Base-by-base conservation (phyloP, 1,140 invertebrate genomes). In the Drosophila asahinai region DNA sequence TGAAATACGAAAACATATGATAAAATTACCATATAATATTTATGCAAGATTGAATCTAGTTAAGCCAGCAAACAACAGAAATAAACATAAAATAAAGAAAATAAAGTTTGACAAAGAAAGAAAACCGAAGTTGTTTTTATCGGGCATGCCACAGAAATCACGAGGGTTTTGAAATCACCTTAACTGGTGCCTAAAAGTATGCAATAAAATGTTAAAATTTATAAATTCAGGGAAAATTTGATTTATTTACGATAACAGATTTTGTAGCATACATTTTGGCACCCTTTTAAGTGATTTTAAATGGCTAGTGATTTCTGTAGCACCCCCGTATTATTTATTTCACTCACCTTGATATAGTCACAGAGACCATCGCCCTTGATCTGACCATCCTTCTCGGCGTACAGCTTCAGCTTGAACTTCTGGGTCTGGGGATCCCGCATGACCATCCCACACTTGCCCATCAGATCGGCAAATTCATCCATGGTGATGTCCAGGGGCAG, bases 321-420 rank as follows among this genome's bases (percentile, higher is more conserved):
- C 19, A 19, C 19, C 19, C 19, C 1, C 19, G 19, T 25, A 25
- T 25, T 25, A 25, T 25, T 25, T 77, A 64, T 76, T 42, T 11
- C 15, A 60, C 93, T 93, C 91, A 96, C 95, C 95, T 98, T 99
- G 22, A 99, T 98, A 91, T 99, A 99, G 79, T 98, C 98, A 93
- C 99, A 99, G 8, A 98, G 94, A 17, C 97, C 99, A 94, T 99
- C 99, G 15, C 99, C 99, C 94, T 99, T 99, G 12, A 97, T 94
- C 77, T 96, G 94, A 4, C 97, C 97, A 86, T 97, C 95, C 47
- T 95, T 93, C 89, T 99, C 97, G 80, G 94, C 96, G 93, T 99
- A 99, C 11, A 99, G 92, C 94, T 99, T 99, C 0, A 99, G 94
- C 94, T 99, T 99, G 89, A 97, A 97, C 91, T 98, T 97, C 65